These are phyloP conservation scores for Anthonomus grandis DNA, from an alignment of 1,140 invertebrate species.

Conservation along the genomic window DNA sequence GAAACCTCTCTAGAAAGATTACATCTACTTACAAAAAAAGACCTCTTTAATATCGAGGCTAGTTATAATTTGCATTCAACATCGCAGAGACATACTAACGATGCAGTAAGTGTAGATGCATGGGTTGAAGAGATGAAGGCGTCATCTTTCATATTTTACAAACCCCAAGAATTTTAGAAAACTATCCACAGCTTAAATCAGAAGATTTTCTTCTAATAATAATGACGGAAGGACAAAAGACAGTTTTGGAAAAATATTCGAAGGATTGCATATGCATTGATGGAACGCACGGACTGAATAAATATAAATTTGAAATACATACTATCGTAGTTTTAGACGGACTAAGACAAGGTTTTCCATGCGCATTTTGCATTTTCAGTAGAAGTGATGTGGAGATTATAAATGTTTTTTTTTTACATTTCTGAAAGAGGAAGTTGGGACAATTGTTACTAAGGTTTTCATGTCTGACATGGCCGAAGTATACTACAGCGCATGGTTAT, in stretches of 20 bases:
- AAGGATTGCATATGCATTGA: neutral
- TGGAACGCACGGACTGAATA: neutral
- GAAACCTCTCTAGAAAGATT: too few species aligned
- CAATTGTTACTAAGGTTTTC: conserved; percentile 3
- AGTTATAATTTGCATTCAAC: neutral
- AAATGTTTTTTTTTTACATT: too few species aligned
- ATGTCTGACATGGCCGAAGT: conserved; percentile 9
- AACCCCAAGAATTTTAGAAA: neutral
- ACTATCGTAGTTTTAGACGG: neutral
- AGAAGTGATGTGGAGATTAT: too few species aligned
- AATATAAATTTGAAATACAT: neutral
- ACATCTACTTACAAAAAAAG: too few species aligned
- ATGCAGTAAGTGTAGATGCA: neutral
- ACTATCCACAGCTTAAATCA: neutral
- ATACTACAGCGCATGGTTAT: conserved; percentile 18
- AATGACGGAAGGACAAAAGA: neutral
- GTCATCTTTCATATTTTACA: neutral
- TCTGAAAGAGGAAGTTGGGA: neutral
- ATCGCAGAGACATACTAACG: neutral
- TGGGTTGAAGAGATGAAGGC: neutral
- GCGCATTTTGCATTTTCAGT: neutral
- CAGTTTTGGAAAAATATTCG: neutral
- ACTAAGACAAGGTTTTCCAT: neutral
- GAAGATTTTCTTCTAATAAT: neutral
- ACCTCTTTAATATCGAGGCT: neutral